Percentiles rank a stretch among this genome's conserved stretches.
These are phyloP conservation scores for Troides aeacus DNA, from an alignment of 2,888 invertebrate genomes.

Conservation along the genomic window DNA sequence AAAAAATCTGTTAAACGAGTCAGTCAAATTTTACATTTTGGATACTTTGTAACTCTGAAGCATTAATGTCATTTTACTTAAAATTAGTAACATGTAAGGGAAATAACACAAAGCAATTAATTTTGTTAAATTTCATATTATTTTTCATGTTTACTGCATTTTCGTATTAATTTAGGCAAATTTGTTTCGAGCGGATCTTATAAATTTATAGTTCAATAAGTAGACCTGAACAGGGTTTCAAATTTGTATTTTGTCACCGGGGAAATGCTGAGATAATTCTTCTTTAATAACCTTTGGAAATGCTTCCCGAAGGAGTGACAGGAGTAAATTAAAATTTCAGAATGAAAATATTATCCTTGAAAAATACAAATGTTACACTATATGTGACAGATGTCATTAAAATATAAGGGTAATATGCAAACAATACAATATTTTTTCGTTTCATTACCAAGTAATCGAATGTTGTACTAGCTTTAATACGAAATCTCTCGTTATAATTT, in stretches of 20 bases:
- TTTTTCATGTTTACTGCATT: neutral
- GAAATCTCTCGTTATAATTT: neutral
- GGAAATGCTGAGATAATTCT: constrained; percentile 10
- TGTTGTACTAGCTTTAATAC: neutral
- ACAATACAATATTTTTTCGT: neutral
- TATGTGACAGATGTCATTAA: neutral
- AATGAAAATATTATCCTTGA: too few relatives aligned
- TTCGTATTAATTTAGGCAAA: neutral
- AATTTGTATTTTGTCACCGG: constrained; percentile 19
- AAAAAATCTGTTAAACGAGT: too few relatives aligned
- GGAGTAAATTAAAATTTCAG: neutral
- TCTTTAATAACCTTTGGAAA: constrained; percentile 21
- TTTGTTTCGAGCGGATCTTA: constrained; percentile 33
- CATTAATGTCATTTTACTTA: too few relatives aligned
- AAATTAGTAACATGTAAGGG: too few relatives aligned
- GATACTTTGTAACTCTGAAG: too few relatives aligned
- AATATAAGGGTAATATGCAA: neutral
- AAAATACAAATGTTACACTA: too few relatives aligned
- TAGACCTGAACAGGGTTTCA: constrained; percentile 16
- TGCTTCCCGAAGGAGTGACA: constrained; percentile 6
- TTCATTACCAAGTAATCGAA: neutral
- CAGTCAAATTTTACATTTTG: too few relatives aligned
- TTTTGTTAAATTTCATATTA: too few relatives aligned
- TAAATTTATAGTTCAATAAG: constrained; percentile 17
- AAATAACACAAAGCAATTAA: too few relatives aligned